phyloP scores from a whole-genome alignment of 2,113 vertebrate genomes.

The Platichthys flesus region DNA sequence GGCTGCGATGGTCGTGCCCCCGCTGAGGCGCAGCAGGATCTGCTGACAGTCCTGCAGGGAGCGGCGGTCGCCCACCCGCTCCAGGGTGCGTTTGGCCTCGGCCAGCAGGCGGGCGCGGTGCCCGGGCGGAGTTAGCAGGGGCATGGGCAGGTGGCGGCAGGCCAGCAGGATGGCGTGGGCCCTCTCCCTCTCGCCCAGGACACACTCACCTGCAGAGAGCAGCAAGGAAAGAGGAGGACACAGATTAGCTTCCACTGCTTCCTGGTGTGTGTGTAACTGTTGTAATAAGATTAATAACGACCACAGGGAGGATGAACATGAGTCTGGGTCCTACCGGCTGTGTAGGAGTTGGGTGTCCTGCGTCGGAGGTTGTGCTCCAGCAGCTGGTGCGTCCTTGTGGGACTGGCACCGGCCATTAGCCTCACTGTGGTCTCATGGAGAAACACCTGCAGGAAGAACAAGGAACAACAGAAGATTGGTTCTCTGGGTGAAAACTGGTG shows the following conservation, averaged over 20 bases:
- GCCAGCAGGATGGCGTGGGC: conserved; percentile 95
- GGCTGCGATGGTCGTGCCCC: conserved; percentile 92
- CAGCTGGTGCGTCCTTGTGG: conserved; percentile 96
- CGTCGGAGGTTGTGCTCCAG: conserved; percentile 94
- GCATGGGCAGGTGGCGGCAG: conserved; percentile 95
- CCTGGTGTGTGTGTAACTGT: background rate
- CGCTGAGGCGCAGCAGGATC: conserved; percentile 92
- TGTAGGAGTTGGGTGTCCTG: conserved; percentile 72
- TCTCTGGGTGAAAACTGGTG: background rate
- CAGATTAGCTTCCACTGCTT: background rate
- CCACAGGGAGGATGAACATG: background rate
- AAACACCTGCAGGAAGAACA: conserved; percentile 86
- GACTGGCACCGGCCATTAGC: conserved; percentile 97
- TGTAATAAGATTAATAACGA: background rate
- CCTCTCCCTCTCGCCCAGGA: conserved; percentile 92
- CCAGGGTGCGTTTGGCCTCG: conserved; percentile 94
- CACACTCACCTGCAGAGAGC: conserved; percentile 84
- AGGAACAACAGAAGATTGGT: background rate
- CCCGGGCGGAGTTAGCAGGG: conserved; percentile 92
- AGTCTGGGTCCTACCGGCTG: conserved; percentile 55
- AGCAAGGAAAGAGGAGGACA: background rate
- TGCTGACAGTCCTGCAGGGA: conserved; percentile 96
- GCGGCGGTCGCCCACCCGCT: conserved; percentile 95
- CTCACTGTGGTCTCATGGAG: conserved; percentile 97
- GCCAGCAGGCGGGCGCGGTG: conserved; percentile 93